Evolutionary conservation across 2,888 invertebrate genomes (phyloP).

Genomic region (Dryobotodes eremita): DNA sequence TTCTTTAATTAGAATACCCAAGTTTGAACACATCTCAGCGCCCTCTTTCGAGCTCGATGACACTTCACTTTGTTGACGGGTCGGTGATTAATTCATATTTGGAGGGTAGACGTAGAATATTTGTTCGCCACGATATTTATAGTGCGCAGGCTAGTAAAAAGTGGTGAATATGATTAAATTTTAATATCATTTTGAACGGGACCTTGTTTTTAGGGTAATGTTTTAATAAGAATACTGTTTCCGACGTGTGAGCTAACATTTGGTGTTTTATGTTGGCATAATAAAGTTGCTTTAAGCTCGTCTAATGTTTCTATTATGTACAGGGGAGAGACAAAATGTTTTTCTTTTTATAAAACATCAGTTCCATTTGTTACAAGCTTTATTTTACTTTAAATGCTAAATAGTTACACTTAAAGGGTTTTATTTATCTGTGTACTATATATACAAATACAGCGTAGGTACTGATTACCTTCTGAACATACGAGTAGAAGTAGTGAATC

Average conservation of each 20-base stretch:
- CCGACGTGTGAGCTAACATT: constrained; percentile 32
- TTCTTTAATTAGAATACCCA: constrained; percentile 40
- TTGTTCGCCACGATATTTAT: constrained; percentile 71
- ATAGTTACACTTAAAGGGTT: background rate
- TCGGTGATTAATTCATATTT: constrained; percentile 84
- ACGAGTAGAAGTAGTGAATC: too few species aligned
- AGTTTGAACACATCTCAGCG: constrained; percentile 70
- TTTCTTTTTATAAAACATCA: constrained; percentile 6
- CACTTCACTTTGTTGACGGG: constrained; percentile 84
- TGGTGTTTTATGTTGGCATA: constrained; percentile 33
- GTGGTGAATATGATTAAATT: constrained; percentile 68
- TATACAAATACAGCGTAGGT: too few species aligned
- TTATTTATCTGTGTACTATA: background rate
- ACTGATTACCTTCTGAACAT: background rate
- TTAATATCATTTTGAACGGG: constrained; percentile 54
- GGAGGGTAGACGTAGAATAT: constrained; percentile 75
- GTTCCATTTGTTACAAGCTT: background rate
- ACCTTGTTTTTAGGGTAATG: constrained; percentile 45
- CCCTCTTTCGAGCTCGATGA: constrained; percentile 79
- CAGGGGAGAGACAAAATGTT: background rate
- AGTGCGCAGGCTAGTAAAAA: constrained; percentile 62
- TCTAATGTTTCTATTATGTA: background rate
- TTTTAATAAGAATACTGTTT: constrained; percentile 50
- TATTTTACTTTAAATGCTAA: background rate
- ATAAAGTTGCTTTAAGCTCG: constrained; percentile 10